Evolutionary conservation across 1,140 invertebrate genomes (phyloP), one percentile per base, ranked within the genome.

Genomic region (Diploscapter pachys): DNA sequence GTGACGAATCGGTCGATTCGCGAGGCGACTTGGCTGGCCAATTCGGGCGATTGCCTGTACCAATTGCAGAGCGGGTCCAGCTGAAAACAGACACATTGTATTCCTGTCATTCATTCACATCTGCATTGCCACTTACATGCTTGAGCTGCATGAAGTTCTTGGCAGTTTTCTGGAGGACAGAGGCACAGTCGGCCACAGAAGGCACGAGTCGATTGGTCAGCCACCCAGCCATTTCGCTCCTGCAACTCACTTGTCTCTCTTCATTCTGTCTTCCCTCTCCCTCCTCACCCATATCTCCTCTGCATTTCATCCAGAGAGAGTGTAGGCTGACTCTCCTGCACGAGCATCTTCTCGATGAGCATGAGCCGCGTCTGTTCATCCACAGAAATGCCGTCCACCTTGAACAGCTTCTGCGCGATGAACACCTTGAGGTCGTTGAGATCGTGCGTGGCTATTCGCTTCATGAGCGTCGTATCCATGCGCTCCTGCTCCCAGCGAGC

Each of bases 341-440:
- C 71, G 63, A 50, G 64, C 69, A 4, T 71, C 63, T 64, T 72
- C 9, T 76, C 65, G 8, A 76, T 73, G 13, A 76, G 65, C 13
- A 64, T 31, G 13, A 76, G 56, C 31, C 75, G 68, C 2, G 70
- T 67, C 53, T 76, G 59, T 53, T 76, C 75, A 53, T 71, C 63
- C 13, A 69, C 71, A 4, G 72, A 9, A 61, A 76, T 76, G 9
- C 75, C 75, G 50, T 76, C 75, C 13, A 72, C 71, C 71, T 72
- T 72, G 56, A 76, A 76, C 5, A 76, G 61, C 50, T 76, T 76
- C 50, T 76, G 75, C 2, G 75, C 75, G 57, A 76, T 76, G 50
- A 70, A 76, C 4, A 63, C 68, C 52, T 76, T 76, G 4, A 76
- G 53, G n/a, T 76, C 75, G 5, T 71, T 65, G 4, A 66, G 53